Conservation (phyloP, 2,113 vertebrate species). For the Brachypodius melanocephalos region DNA sequence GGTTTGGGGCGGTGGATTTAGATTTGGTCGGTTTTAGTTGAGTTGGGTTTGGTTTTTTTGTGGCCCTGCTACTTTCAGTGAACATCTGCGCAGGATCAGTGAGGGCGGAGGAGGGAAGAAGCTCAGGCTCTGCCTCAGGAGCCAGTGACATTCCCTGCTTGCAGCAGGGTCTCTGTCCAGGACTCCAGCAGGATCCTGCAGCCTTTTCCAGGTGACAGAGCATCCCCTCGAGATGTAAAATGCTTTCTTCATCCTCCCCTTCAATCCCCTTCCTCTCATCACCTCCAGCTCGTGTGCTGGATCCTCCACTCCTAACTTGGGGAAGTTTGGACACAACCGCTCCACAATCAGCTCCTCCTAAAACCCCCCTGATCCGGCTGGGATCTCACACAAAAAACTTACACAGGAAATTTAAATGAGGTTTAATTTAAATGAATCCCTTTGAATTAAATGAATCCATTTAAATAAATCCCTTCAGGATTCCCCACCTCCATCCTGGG, state of each 20-base stretch:
- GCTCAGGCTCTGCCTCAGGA: background rate
- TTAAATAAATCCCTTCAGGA: too few species aligned
- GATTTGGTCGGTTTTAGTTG: background rate
- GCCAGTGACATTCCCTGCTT: background rate
- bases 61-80: background rate
- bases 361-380: background rate
- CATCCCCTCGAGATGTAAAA: background rate
- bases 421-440: background rate
- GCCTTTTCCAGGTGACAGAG: background rate
- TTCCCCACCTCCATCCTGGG: background rate
- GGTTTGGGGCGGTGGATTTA: background rate
- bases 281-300: background rate
- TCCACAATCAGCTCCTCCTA: background rate
- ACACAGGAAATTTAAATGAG: background rate
- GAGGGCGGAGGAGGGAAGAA: background rate
- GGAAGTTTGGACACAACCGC: background rate
- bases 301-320: background rate
- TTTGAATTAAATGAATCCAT: too few species aligned
- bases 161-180: background rate
- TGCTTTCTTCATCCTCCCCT: background rate
- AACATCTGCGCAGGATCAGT: background rate
- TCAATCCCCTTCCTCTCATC: background rate
- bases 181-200: background rate
- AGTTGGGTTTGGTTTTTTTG: background rate
- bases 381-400: background rate